Evolutionary conservation across 2,888 invertebrate species (phyloP).

Genomic region (Azorinus chamasolen): DNA sequence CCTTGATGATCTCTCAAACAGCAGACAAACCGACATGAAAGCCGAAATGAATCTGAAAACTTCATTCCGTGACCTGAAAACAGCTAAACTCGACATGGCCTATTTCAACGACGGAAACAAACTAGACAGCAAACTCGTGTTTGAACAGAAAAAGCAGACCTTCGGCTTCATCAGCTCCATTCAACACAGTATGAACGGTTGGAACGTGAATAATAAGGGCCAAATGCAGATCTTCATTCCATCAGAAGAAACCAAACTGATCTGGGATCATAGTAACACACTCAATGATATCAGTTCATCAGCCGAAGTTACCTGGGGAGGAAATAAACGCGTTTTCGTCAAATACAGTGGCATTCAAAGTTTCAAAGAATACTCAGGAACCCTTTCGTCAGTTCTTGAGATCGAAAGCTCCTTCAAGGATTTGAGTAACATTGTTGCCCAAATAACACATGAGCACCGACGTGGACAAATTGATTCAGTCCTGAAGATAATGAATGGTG

Average conservation of each 20-base stretch:
- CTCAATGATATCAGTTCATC: slow-evolving; percentile 52
- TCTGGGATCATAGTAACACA: slow-evolving; percentile 72
- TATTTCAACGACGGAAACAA: slow-evolving; percentile 60
- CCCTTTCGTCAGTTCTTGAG: slow-evolving; percentile 52
- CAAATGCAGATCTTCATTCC: slow-evolving; percentile 66
- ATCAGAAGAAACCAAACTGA: slow-evolving; percentile 47
- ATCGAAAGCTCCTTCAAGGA: slow-evolving; percentile 62
- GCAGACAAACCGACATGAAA: slow-evolving; percentile 51
- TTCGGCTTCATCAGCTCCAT: slow-evolving; percentile 63
- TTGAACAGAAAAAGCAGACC: slow-evolving; percentile 53
- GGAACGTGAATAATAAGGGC: slow-evolving; percentile 68
- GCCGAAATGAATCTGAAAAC: slow-evolving; percentile 69
- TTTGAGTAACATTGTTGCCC: slow-evolving; percentile 57
- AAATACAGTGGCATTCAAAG: slow-evolving; percentile 61
- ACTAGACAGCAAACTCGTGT: slow-evolving; percentile 35
- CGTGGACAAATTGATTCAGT: slow-evolving; percentile 59
- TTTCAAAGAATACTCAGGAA: slow-evolving; percentile 44
- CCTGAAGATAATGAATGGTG: slow-evolving; percentile 42
- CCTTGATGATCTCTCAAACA: slow-evolving; percentile 61
- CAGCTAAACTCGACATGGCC: slow-evolving; percentile 42
- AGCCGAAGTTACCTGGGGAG: slow-evolving; percentile 58
- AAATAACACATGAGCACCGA: slow-evolving; percentile 66
- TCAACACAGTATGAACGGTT: slow-evolving; percentile 54
- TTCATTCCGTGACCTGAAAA: slow-evolving; percentile 42
- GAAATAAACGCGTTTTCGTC: slow-evolving; percentile 44